phyloP scores from a whole-genome alignment of 2,888 invertebrate species.

The Drosophila maculinotata region DNA sequence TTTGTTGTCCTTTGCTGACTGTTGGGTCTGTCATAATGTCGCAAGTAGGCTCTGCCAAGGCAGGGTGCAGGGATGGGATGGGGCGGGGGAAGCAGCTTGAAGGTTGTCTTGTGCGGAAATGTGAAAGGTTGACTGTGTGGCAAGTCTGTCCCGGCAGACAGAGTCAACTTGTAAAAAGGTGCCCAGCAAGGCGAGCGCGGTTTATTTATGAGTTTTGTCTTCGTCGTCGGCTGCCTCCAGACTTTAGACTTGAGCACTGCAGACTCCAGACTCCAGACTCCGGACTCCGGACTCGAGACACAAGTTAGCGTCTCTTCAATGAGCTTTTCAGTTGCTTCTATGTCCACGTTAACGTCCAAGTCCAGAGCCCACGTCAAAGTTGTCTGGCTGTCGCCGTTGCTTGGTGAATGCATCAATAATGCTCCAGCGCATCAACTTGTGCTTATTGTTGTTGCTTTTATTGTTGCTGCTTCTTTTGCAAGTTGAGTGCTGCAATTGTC shows the following conservation, averaged over 20 bases:
- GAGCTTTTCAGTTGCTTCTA: constrained; percentile 37
- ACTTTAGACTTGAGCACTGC: neutral
- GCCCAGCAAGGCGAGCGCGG: constrained; percentile 55
- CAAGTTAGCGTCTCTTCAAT: constrained; percentile 39
- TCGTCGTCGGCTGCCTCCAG: neutral
- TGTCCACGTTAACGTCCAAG: constrained; percentile 22
- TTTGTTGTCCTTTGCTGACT: constrained; percentile 55
- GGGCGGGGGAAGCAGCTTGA: neutral
- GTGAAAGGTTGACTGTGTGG: constrained; percentile 58
- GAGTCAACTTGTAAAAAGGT: constrained; percentile 52
- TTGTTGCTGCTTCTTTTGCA: constrained; percentile 9
- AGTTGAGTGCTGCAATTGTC: constrained; percentile 60
- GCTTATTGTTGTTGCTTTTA: constrained; percentile 3
- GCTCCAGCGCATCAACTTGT: constrained; percentile 67
- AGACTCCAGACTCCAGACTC: neutral
- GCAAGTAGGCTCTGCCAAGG: constrained; percentile 38
- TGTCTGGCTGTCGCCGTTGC: constrained; percentile 74
- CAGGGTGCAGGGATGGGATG: neutral
- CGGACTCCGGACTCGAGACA: constrained; percentile 14
- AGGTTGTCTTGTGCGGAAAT: constrained; percentile 49
- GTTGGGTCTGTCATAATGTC: constrained; percentile 36
- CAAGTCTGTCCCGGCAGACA: neutral
- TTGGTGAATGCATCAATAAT: constrained; percentile 77
- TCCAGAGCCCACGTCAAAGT: constrained; percentile 65
- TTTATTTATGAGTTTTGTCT: constrained; percentile 74